Evolutionary conservation across 2,888 invertebrate species (phyloP).

Genomic region (Orchestes rusci): DNA sequence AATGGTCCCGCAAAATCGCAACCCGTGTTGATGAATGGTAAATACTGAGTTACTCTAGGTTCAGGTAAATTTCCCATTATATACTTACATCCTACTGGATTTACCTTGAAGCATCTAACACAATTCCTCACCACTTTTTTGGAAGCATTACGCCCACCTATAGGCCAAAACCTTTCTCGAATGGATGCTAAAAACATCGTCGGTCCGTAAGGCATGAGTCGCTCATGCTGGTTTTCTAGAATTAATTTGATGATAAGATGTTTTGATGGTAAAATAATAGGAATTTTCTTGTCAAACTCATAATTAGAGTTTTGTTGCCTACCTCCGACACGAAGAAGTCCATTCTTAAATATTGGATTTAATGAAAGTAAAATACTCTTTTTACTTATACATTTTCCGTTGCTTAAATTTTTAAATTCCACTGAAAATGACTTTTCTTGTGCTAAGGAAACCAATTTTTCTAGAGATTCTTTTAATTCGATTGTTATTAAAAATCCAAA

Average conservation of each 20-base stretch:
- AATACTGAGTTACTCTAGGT: background rate
- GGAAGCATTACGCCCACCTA: background rate
- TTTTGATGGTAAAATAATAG: background rate
- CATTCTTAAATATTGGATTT: background rate
- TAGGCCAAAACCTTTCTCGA: background rate
- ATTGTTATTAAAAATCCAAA: background rate
- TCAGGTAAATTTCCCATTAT: background rate
- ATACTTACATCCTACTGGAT: background rate
- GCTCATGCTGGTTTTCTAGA: background rate
- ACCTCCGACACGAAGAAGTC: background rate
- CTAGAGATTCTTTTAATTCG: background rate
- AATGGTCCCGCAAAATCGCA: constrained; percentile 1
- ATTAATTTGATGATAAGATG: background rate
- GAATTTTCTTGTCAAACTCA: background rate
- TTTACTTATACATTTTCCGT: background rate
- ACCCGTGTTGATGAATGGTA: background rate
- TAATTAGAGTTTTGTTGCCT: background rate
- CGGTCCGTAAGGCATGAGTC: background rate
- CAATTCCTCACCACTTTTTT: background rate
- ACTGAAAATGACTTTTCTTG: background rate
- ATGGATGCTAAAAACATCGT: background rate
- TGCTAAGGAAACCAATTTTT: background rate
- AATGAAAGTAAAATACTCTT: background rate
- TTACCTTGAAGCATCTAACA: background rate
- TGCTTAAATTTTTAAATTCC: background rate